Base-by-base conservation (phyloP, 2,113 vertebrate genomes). In the Eudyptes chrysolophus region DNA sequence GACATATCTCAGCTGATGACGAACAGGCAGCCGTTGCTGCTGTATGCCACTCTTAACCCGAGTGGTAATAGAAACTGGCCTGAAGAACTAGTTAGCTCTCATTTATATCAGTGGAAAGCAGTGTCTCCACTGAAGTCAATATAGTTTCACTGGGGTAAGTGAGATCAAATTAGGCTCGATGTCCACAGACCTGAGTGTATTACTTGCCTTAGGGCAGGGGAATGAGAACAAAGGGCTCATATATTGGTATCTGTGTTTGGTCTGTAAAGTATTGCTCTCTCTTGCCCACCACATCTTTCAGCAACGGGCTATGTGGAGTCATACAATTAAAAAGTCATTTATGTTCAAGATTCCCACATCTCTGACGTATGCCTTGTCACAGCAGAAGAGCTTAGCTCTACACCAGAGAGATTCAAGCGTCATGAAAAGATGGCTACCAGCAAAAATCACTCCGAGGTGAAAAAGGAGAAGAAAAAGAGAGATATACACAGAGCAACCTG, bases 141-240 rank as follows among this genome's bases (percentile, higher is more conserved):
- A 96, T 48, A 90, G 92, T 90, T 97, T 94, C 92, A 78, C 71
- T 51, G 82, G 78, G 95, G 89, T 95, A 87, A 93, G 70, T 40
- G 78, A 32, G 87, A 97, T 97, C 95, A 96, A 96, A 95, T 97
- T 96, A 95, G 93, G 75, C 95, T 95, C 16, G 4, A 83, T 92
- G 94, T 93, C 94, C 93, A 79, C 95, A 96, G 87, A 89, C 82
- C 89, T 96, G 74, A 94, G 95, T 83, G 87, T 94, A 97, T 97
- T 96, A 85, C 75, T 94, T 72, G 93, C 93, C 95, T 92, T 42
- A 55, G 89, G 94, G 92, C 87, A 92, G 29, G 38, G 68, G 74
- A 95, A 68, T 26, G 71, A 96, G 90, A 92, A 86, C 92, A 97
- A 97, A 97, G 62, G 94, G 71, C 82, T 96, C 62, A 10, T 70